These are phyloP conservation scores for Sialis lutaria DNA, from an alignment of 2,888 invertebrate genomes.

Conservation along the genomic window DNA sequence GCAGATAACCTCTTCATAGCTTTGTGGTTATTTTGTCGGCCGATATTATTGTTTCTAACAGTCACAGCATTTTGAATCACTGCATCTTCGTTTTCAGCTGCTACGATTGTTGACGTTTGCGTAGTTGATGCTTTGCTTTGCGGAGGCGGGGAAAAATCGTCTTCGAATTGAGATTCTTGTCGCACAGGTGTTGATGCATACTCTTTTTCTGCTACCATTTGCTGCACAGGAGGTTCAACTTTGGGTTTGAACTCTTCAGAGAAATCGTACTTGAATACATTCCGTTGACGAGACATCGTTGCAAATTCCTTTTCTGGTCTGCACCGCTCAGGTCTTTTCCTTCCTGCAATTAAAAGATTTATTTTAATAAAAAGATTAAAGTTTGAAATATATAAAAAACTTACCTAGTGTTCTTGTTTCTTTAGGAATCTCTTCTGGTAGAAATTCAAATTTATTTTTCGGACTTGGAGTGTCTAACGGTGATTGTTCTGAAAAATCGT, in stretches of 20 bases:
- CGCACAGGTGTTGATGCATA: conserved; percentile 12
- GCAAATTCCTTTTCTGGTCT: too few species aligned
- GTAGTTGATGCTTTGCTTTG: conserved; percentile 17
- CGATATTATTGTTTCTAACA: neutral
- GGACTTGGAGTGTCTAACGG: conserved; percentile 5
- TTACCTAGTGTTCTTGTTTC: conserved; percentile 12
- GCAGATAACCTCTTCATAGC: conserved; percentile 15
- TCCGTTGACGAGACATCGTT: too few species aligned
- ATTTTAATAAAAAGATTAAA: too few species aligned
- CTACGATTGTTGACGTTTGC: neutral
- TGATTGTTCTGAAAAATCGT: conserved; percentile 8
- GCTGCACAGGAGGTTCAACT: too few species aligned
- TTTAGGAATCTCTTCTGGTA: too few species aligned
- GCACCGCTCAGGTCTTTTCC: too few species aligned
- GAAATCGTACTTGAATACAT: conserved; percentile 27
- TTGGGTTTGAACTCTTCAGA: conserved; percentile 31
- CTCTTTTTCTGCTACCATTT: conserved; percentile 10
- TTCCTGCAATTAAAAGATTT: too few species aligned
- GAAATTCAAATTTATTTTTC: conserved; percentile 2
- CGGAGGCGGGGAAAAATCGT: conserved; percentile 36
- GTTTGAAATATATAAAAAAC: neutral
- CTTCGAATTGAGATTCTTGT: conserved; percentile 30
- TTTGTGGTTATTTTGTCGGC: conserved; percentile 14
- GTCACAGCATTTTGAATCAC: conserved; percentile 8
- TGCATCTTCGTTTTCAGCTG: conserved; percentile 23